Base-by-base conservation (phyloP, 2,888 invertebrate species). In the Emmelina monodactyla region DNA sequence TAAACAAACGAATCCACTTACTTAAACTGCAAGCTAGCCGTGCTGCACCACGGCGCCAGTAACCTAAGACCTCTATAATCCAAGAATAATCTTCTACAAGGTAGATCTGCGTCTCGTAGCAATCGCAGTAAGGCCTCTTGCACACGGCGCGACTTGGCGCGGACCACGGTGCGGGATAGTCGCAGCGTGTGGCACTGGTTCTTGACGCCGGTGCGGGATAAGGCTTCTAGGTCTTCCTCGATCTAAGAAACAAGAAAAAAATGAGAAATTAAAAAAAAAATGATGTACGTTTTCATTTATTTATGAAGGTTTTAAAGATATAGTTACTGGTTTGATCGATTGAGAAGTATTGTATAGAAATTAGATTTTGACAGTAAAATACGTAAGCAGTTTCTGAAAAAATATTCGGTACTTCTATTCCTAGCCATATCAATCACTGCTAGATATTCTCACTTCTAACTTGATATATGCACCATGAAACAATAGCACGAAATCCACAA, bases 1-100 rank as follows among this genome's bases (percentile, higher is more conserved):
- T n/a, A n/a, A n/a, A n/a, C n/a, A n/a, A n/a, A n/a, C n/a, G n/a
- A n/a, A n/a, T n/a, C n/a, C 35, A 64, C 68, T 29, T 50, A 82
- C 63, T 69, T 78, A 48, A 80, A 76, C 35, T 75, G 66, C 0
- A 69, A 54, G 13, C 85, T 82, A 1, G 86, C 83, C 54, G 93
- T 92, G 38, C 87, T 86, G 85, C 97, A 94, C 89, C 97, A 97
- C 16, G 92, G 93, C 79, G 95, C 94, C 38, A 98, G 82, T 35
- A 98, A 76, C 4, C 92, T 81, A 36, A 97, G 79, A 0, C 97
- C 97, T 55, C 97, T 94, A 70, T 97, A 97, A 76, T 94, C 94
- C 36, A 94, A 83, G 76, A 97, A 97, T 41, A 97, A 82, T 11
- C 94, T 78, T 7, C 91, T 83, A 58, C 93, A 94, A 0, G 93